Conservation (phyloP, 2,888 invertebrate genomes). For the Parasteatoda lunata region DNA sequence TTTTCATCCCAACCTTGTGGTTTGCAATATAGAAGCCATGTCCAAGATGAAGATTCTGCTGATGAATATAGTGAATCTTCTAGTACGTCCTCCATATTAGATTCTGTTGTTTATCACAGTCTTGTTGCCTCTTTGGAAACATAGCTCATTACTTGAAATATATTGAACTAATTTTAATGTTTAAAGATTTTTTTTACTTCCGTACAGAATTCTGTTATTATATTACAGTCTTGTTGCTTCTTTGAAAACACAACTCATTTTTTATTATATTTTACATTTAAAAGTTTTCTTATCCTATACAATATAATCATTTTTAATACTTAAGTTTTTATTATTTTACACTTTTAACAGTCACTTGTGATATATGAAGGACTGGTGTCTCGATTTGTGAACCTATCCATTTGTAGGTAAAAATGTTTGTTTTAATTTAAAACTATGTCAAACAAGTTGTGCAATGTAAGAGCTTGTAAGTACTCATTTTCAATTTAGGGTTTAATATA, state of each 20-base stretch:
- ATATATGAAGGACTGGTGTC: too few relatives aligned
- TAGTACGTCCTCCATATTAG: constrained; percentile 43
- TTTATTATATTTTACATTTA: neutral
- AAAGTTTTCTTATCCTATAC: too few relatives aligned
- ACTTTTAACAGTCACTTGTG: too few relatives aligned
- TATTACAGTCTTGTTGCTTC: constrained; percentile 52
- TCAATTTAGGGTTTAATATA: too few relatives aligned
- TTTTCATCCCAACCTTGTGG: constrained; percentile 58
- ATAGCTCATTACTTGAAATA: neutral
- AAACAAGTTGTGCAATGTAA: too few relatives aligned
- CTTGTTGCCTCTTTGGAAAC: constrained; percentile 51
- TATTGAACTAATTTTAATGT: too few relatives aligned
- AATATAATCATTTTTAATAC: too few relatives aligned
- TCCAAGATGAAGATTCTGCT: constrained; percentile 32
- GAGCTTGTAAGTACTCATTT: too few relatives aligned
- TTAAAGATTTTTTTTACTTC: constrained; percentile 5
- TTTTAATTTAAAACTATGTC: too few relatives aligned
- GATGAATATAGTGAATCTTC: constrained; percentile 39
- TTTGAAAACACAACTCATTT: constrained; percentile 33
- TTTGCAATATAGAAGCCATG: constrained; percentile 51
- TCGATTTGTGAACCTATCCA: too few relatives aligned
- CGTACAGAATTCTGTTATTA: constrained; percentile 48
- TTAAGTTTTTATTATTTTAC: too few relatives aligned
- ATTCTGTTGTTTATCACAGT: constrained; percentile 56
- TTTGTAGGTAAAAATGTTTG: too few relatives aligned